Base-by-base conservation (phyloP, 2,797 vertebrate species). In the Pristis pectinata region DNA sequence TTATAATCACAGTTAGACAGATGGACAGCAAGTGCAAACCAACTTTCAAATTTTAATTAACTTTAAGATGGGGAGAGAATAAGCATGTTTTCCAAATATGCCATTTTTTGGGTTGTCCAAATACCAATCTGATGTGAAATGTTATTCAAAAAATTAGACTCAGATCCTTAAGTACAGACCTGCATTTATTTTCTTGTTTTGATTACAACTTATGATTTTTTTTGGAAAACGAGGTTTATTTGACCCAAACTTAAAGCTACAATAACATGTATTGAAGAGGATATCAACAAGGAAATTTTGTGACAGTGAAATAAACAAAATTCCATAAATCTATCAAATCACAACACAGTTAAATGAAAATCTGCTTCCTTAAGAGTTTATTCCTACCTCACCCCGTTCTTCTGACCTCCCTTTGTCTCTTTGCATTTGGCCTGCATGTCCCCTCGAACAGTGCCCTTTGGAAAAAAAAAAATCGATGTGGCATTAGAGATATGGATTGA, bases 371-470 rank as follows among this genome's bases (percentile, higher is more conserved):
- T 11, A 10, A 37, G 59, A n/a, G 64, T 67, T 67, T 37, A 41
- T 74, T 76, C 92, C 72, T 76, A 94, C 92, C 92, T 74, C 67
- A 56, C 70, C 2, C 92, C 92, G n/a, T 56, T 94, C 67, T 70
- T 56, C 24, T 76, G 49, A 76, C 30, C 30, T 76, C 10, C 13
- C 67, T 44, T 56, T 76, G 44, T 94, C 70, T 91, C 4, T 76
- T 94, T 94, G 94, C 27, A 24, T n/a, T 56, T 56, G 92, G 30
- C 8, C 49, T 41, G 70, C 49, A 13, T 56, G 49, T 34, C 70
- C 44, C 5, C 70, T 74, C 56, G 67, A 94, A 53, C 72, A 53
- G 70, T 76, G 70, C 1, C 92, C 92, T 94, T 94, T 76, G 70
- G 92, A 53, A 27, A 53, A 92, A 15, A n/a, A 89, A 56, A 94